Evolutionary conservation across 2,888 invertebrate genomes (phyloP).

Genomic region (Pantelozetes paolii): DNA sequence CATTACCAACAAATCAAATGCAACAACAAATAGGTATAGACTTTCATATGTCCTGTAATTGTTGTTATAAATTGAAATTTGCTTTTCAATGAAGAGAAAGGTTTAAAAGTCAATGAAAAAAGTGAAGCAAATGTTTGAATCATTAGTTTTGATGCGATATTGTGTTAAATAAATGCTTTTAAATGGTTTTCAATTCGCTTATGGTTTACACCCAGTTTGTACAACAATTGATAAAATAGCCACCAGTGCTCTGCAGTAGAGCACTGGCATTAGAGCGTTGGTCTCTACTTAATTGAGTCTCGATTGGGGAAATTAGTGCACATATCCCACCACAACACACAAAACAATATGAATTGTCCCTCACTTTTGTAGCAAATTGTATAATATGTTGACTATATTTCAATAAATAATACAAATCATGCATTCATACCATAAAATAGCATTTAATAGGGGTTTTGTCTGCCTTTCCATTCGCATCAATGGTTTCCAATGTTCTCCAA

Average conservation of each 20-base stretch:
- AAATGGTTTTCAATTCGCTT: constrained; percentile 2
- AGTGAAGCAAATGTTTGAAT: not conserved
- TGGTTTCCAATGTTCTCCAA: not conserved
- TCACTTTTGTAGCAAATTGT: not conserved
- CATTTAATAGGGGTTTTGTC: not conserved
- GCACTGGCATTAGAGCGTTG: not conserved
- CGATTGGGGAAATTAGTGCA: not conserved
- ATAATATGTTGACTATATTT: not conserved
- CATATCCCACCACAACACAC: not conserved
- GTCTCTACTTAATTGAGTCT: not conserved
- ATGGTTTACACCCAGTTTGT: constrained; percentile 16
- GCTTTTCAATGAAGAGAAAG: not conserved
- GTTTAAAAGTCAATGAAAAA: not conserved
- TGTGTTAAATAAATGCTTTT: constrained; percentile 24
- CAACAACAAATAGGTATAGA: not conserved
- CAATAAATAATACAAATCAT: not conserved
- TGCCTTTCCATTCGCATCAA: not conserved
- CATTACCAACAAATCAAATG: constrained; percentile 1
- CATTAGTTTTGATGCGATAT: constrained; percentile 14
- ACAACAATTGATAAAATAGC: constrained; percentile 18
- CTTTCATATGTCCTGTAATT: not conserved
- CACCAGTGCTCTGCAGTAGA: not conserved
- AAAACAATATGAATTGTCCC: not conserved
- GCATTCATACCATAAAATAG: constrained; percentile 23
- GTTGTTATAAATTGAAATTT: constrained; percentile 17